Evolutionary conservation across 2,797 vertebrate species (phyloP).

Genomic region (Philypnodon macrostomus): DNA sequence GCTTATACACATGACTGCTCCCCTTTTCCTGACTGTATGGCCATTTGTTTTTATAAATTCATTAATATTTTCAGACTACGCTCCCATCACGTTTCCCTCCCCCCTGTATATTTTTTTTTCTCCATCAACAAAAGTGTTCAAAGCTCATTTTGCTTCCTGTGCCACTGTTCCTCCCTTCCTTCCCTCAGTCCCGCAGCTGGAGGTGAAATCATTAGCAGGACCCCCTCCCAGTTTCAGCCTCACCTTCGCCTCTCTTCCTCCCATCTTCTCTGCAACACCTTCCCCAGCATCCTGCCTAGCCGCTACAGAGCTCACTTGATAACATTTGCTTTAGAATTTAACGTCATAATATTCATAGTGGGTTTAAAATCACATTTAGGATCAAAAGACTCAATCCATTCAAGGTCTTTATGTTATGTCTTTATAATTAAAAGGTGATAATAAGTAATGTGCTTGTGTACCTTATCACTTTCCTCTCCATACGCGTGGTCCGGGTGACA

Average conservation of each 20-base stretch:
- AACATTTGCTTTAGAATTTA: conserved; percentile 25
- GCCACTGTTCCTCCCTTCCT: conserved; percentile 67
- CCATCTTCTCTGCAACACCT: conserved; percentile 58
- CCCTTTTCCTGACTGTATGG: conserved; percentile 36
- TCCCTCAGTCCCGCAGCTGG: conserved; percentile 72
- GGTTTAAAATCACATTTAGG: conserved; percentile 16
- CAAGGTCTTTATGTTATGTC: too few species aligned
- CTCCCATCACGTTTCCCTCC: conserved; percentile 47
- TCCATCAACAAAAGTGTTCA: conserved; percentile 70
- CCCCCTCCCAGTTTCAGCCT: conserved; percentile 61
- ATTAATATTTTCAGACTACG: conserved; percentile 63
- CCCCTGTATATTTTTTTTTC: conserved; percentile 46
- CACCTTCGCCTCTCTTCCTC: conserved; percentile 31
- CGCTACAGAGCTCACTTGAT: conserved; percentile 17
- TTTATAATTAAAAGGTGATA: too few species aligned
- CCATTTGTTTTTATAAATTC: conserved; percentile 51
- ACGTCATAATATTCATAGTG: conserved; percentile 21
- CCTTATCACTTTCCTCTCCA: conserved; percentile 93
- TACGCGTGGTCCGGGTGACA: conserved; percentile 90
- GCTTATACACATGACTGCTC: conserved; percentile 15
- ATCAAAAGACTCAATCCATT: too few species aligned
- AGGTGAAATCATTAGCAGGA: conserved; percentile 75
- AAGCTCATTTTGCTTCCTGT: conserved; percentile 66
- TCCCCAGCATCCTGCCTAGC: conserved; percentile 53
- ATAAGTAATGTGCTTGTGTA: conserved; percentile 57